These are phyloP conservation scores for Amphipoea oculea DNA, from an alignment of 2,888 invertebrate species.

Conservation along the genomic window DNA sequence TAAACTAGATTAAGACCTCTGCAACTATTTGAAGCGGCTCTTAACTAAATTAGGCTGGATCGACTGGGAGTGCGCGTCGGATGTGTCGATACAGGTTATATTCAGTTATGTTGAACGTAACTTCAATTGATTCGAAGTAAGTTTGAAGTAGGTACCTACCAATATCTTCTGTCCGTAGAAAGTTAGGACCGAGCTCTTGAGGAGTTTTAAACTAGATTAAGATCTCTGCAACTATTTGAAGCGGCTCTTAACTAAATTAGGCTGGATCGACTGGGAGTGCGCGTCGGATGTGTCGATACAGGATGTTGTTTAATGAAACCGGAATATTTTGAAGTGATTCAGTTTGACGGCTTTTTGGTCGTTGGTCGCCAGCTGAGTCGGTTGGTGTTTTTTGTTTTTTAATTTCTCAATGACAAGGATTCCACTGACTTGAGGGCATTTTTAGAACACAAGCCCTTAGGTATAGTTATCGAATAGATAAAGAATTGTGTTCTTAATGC, in stretches of 20 bases:
- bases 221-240: conserved; percentile 28
- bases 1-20: conserved; percentile 42
- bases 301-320: not conserved
- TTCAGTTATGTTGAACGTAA: too few species aligned
- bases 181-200: conserved; percentile 21
- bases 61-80: conserved; percentile 10
- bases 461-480: not conserved
- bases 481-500: not conserved
- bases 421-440: not conserved
- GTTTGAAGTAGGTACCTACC: conserved; percentile 23
- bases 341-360: not conserved
- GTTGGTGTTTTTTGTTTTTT: not conserved
- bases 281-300: conserved; percentile 1
- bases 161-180: conserved; percentile 27
- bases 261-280: conserved; percentile 22
- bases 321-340: conserved; percentile 5
- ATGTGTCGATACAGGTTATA: conserved; percentile 1
- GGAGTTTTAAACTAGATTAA: conserved; percentile 46
- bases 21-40: conserved; percentile 31
- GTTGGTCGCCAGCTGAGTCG: not conserved
- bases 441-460: not conserved
- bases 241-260: conserved; percentile 37
- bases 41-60: conserved; percentile 39
- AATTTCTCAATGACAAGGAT: not conserved
- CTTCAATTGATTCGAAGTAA: conserved; percentile 24